Evolutionary conservation across 2,797 vertebrate species (phyloP).

Genomic region (Alca torda): DNA sequence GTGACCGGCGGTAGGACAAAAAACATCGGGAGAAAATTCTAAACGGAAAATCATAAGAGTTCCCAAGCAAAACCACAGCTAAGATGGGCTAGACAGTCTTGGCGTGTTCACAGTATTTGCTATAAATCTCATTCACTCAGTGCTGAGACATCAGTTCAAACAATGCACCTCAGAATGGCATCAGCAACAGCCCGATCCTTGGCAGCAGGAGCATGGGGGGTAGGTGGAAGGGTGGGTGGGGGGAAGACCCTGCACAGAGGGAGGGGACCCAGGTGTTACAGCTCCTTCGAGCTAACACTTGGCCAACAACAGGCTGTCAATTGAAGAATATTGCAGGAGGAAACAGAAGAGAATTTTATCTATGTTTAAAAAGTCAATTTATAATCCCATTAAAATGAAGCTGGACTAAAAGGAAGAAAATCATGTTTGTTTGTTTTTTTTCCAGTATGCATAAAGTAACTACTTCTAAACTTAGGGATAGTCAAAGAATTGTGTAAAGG

Average conservation of each 20-base stretch:
- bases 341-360: neutral
- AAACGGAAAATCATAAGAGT: neutral
- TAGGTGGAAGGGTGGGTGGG: too few species aligned
- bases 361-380: neutral
- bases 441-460: neutral
- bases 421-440: neutral
- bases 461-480: neutral
- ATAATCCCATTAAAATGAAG: neutral
- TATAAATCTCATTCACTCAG: neutral
- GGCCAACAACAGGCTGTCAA: neutral
- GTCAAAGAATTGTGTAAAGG: neutral
- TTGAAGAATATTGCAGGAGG: neutral
- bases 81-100: neutral
- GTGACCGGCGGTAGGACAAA: neutral
- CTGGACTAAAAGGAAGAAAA: neutral
- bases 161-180: neutral
- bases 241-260: neutral
- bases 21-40: neutral
- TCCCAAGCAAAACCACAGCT: neutral
- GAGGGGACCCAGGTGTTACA: neutral
- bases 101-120: neutral
- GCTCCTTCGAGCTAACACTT: neutral
- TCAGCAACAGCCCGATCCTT: neutral
- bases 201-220: neutral
- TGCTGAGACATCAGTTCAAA: neutral